phyloP scores from a whole-genome alignment of 2,888 invertebrate species.

The Himalopsyche tibetana region DNA sequence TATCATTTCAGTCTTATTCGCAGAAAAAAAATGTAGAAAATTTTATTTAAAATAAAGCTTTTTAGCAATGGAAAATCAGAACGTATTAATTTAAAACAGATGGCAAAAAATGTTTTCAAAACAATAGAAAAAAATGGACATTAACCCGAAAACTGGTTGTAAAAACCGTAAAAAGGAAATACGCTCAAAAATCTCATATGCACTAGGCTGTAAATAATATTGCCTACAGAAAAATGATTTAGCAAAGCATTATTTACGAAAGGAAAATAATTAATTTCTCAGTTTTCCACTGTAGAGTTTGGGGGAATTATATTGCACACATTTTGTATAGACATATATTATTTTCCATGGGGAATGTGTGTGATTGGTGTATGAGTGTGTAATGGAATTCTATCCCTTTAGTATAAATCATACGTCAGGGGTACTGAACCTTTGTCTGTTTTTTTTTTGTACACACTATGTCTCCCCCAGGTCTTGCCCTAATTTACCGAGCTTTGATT shows the following conservation, averaged over 20 bases:
- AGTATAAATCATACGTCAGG: conserved; percentile 42
- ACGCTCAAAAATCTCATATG: conserved; percentile 33
- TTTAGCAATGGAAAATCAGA: conserved; percentile 1
- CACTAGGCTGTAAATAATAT: conserved; percentile 32
- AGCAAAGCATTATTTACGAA: conserved; percentile 32
- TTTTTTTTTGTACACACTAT: conserved; percentile 8
- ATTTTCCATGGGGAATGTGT: conserved; percentile 39
- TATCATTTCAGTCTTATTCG: too few species aligned
- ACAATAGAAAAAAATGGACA: conserved; percentile 39
- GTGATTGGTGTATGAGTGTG: conserved; percentile 40
- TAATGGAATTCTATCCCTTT: conserved; percentile 39
- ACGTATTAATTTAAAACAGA: conserved; percentile 23
- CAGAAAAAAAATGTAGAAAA: too few species aligned
- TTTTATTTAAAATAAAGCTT: not conserved
- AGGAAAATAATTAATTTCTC: conserved; percentile 43
- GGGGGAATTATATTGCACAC: conserved; percentile 47
- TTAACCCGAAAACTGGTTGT: not conserved
- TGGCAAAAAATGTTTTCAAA: conserved; percentile 4
- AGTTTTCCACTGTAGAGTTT: conserved; percentile 31
- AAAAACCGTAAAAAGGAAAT: not conserved
- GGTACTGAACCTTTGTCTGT: conserved; percentile 37
- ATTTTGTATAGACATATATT: conserved; percentile 33
- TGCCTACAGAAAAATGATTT: conserved; percentile 40
- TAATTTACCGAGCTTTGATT: conserved; percentile 36
- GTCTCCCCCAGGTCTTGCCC: conserved; percentile 39